phyloP scores from a whole-genome alignment of 2,888 invertebrate genomes.

The Polymixis lichenea region DNA sequence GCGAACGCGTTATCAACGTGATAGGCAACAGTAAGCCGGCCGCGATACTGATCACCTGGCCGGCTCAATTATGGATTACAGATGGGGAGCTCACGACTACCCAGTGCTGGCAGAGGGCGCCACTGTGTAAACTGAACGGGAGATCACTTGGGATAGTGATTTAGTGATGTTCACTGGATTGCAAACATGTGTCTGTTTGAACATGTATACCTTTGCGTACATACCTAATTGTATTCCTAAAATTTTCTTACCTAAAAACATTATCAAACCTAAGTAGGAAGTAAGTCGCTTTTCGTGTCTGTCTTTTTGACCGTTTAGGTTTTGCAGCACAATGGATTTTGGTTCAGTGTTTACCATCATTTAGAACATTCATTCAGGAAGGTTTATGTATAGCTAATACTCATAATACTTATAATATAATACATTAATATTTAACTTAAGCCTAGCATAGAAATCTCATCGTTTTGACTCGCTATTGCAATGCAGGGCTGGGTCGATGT shows the following conservation, averaged over 20 bases:
- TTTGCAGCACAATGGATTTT: no score
- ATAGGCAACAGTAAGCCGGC: slow-evolving; percentile 59
- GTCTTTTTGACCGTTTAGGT: no score
- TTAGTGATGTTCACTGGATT: background rate
- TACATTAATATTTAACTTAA: no score
- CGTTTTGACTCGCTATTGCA: no score
- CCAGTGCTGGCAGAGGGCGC: background rate
- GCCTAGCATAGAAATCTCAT: no score
- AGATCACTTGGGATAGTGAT: background rate
- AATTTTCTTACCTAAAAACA: background rate
- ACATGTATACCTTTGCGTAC: background rate
- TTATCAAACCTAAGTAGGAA: no score
- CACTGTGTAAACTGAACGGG: background rate
- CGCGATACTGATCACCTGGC: slow-evolving; percentile 58
- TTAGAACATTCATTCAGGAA: no score
- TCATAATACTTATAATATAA: no score
- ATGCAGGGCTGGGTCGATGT: no score
- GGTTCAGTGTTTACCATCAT: no score
- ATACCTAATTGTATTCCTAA: background rate
- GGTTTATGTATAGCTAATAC: no score
- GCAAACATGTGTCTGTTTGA: background rate
- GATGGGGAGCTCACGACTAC: slow-evolving; percentile 44
- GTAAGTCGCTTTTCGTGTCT: no score
- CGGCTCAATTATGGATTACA: slow-evolving; percentile 61
- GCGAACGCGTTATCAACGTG: slow-evolving; percentile 51